Evolutionary conservation across 2,888 invertebrate species (phyloP), one percentile per base, ranked within the genome.

Genomic region (Eilema depressum): DNA sequence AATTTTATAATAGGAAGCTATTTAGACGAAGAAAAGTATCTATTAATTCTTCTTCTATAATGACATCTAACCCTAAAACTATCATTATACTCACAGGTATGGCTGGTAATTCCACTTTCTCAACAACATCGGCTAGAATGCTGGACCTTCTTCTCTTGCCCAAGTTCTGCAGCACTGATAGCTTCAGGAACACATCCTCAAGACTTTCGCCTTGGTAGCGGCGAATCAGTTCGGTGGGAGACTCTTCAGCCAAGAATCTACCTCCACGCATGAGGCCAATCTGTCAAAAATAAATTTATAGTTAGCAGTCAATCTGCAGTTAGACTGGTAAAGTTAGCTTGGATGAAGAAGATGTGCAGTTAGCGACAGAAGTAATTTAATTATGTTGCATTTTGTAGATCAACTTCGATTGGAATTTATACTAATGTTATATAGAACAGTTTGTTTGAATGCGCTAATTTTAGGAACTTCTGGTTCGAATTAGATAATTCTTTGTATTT

Each of bases 181-280:
- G 94, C 88, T 98, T 98, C 0, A 98, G 91, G 88, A 98, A 98
- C 1, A 98, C 98, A 10, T 97, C 97, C 87, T 98, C 98, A 25
- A 98, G 91, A 10, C 97, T 97, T 28, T 97, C 97, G 0, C 97
- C 96, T 73, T 96, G 96, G 89, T 97, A 98, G 79, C 97, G 96
- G 63, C 96, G 96, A 77, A 98, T 96, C 23, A 98, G 93, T 71
- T 95, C 96, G n/a, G 93, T 94, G 1, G 98, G 98, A 0, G 98
- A 96, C 88, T 98, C 98, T 87, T 98, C 98, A 0, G 98, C 98
- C n/a, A 98, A 91, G 93, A 98, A 97, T 83, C 96, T 96, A 5
- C 98, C 98, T 23, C 98, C 97, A 75, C 98, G 96, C 97, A 98
- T 97, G 12, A 98, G 93, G 0, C 98, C 98, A 85, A 98, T 98